Evolutionary conservation across 2,797 vertebrate genomes (phyloP).

Genomic region (Forpus xanthops): DNA sequence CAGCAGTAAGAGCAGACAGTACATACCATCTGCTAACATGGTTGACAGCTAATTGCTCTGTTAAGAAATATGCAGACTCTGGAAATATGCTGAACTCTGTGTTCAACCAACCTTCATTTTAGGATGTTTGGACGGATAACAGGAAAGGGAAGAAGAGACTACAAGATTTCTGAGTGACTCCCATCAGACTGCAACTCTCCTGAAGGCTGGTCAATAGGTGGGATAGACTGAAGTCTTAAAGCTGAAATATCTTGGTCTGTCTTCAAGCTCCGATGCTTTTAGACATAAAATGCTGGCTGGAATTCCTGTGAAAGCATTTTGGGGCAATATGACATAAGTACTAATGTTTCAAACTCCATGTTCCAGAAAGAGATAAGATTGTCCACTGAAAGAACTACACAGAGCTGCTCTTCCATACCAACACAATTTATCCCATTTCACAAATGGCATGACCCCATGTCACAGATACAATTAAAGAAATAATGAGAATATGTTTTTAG

Average conservation of each 20-base stretch:
- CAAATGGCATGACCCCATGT: neutral
- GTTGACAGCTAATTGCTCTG: neutral
- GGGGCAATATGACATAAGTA: neutral
- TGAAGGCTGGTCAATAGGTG: neutral
- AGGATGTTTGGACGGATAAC: neutral
- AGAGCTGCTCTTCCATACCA: neutral
- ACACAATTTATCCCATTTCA: neutral
- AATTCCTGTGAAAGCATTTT: neutral
- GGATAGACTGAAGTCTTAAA: neutral
- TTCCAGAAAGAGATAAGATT: neutral
- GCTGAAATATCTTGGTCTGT: neutral
- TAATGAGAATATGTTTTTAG: neutral
- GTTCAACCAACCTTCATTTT: neutral
- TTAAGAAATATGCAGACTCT: neutral
- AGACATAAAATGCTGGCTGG: neutral
- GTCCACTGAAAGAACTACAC: neutral
- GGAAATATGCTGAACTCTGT: neutral
- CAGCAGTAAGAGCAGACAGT: neutral
- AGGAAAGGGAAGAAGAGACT: neutral
- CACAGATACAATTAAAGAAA: neutral
- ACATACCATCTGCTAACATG: neutral
- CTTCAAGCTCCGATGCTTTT: neutral
- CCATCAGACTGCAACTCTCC: neutral
- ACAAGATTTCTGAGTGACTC: neutral
- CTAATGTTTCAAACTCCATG: neutral